Conservation (phyloP, 2,797 vertebrate species). For the Staurois parvus region DNA sequence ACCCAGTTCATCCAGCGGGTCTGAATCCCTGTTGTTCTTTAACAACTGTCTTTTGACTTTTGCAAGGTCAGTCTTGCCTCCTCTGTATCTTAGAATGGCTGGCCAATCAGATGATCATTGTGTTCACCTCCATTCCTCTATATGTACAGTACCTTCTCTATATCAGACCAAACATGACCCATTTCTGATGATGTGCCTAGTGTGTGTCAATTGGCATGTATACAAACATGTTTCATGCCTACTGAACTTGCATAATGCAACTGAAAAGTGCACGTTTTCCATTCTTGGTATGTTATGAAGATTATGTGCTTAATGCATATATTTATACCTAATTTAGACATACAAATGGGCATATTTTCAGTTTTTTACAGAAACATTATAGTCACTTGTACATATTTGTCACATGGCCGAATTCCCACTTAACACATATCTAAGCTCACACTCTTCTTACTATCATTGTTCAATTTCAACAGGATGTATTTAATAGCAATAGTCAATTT, state of each 20-base stretch:
- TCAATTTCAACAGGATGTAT: slow-evolving; percentile 8
- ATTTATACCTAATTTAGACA: slow-evolving; percentile 22
- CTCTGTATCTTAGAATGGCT: not conserved
- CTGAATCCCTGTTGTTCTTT: slow-evolving; percentile 14
- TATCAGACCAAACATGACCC: not conserved
- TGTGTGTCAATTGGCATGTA: not conserved
- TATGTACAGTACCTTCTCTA: not conserved
- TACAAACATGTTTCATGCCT: not conserved
- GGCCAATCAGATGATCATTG: not conserved
- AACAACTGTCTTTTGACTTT: not conserved
- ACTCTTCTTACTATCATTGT: not conserved
- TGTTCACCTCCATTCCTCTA: not conserved
- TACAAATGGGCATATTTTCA: slow-evolving; percentile 37
- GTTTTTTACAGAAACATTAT: slow-evolving; percentile 8
- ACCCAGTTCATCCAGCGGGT: slow-evolving; percentile 7
- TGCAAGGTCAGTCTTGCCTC: not conserved
- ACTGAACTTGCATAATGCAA: slow-evolving; percentile 16
- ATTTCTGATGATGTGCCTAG: not conserved
- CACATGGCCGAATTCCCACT: slow-evolving; percentile 20
- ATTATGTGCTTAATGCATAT: slow-evolving; percentile 16
- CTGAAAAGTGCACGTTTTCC: slow-evolving; percentile 29
- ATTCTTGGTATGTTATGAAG: not conserved
- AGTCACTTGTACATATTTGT: slow-evolving; percentile 9
- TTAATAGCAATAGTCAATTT: slow-evolving; percentile 96
- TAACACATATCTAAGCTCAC: not conserved